A percentile compares a stretch with the other conserved stretches of the same genome.
phyloP scores from a whole-genome alignment of 1,140 invertebrate species.

The Notospermus geniculatus region DNA sequence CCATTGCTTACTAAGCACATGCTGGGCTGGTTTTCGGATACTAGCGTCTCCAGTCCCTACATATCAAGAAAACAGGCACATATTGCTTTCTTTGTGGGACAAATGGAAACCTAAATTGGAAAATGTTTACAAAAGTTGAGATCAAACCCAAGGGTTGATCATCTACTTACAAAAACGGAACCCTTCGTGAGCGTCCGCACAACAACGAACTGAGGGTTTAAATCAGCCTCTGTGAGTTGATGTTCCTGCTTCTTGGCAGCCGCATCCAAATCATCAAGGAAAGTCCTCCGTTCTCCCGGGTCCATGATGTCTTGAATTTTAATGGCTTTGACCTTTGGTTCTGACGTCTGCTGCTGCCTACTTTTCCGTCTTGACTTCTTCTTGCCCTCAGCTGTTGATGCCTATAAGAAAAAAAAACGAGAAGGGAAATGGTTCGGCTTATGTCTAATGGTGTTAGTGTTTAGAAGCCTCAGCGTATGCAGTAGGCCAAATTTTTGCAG shows the following conservation, averaged over 20 bases:
- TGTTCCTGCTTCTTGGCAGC: slow-evolving; percentile 8
- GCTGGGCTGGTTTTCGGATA: slow-evolving; percentile 25
- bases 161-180: slow-evolving; percentile 33
- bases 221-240: slow-evolving; percentile 25
- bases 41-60: slow-evolving; percentile 23
- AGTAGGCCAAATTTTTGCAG: neutral
- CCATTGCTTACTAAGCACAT: slow-evolving; percentile 29
- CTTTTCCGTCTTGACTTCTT: too few relatives aligned
- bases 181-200: slow-evolving; percentile 41
- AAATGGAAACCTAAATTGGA: slow-evolving; percentile 2
- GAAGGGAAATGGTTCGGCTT: too few relatives aligned
- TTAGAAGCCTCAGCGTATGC: neutral
- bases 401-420: too few relatives aligned
- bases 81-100: neutral
- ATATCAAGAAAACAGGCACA: neutral
- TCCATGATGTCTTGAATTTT: neutral
- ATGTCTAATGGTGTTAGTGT: too few relatives aligned
- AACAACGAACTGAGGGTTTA: slow-evolving; percentile 36
- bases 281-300: slow-evolving; percentile 6
- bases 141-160: neutral
- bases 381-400: slow-evolving; percentile 2
- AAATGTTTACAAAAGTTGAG: neutral
- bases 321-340: too few relatives aligned
- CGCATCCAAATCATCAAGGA: slow-evolving; percentile 12
- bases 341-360: too few relatives aligned